A percentile compares a stretch with the other conserved stretches of the same genome.
Evolutionary conservation across 2,113 vertebrate species (phyloP).

Genomic region (Stegastes partitus): DNA sequence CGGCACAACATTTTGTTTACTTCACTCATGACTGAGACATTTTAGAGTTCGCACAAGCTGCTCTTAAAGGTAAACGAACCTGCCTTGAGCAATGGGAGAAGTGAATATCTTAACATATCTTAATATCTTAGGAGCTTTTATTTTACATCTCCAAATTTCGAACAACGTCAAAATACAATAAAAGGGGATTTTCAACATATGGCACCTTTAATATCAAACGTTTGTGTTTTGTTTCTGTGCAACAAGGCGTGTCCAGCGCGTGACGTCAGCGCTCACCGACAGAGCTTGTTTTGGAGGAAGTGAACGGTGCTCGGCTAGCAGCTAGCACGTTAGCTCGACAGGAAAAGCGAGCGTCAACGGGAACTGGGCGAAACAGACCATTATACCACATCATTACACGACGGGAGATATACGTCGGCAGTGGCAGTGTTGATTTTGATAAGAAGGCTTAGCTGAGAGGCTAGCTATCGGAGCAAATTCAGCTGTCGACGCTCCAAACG

Average conservation of each 20-base stretch:
- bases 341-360: slow-evolving; percentile 66
- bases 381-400: slow-evolving; percentile 15
- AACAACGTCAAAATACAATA: too few species aligned
- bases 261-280: slow-evolving; percentile 67
- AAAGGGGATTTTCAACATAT: too few species aligned
- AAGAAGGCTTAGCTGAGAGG: slow-evolving; percentile 10
- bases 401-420: slow-evolving; percentile 14
- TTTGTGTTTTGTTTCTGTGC: not conserved
- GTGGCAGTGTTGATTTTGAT: slow-evolving; percentile 33
- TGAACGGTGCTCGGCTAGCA: slow-evolving; percentile 59
- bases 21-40: too few species aligned
- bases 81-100: too few species aligned
- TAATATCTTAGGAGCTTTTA: too few species aligned
- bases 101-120: too few species aligned
- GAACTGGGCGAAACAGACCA: slow-evolving; percentile 32
- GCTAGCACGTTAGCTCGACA: slow-evolving; percentile 69
- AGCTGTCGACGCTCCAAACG: slow-evolving; percentile 43
- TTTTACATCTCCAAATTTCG: too few species aligned
- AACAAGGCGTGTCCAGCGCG: slow-evolving; percentile 65
- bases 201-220: too few species aligned
- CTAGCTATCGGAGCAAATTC: slow-evolving; percentile 3
- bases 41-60: too few species aligned
- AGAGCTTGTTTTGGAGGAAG: slow-evolving; percentile 84
- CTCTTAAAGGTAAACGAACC: too few species aligned
- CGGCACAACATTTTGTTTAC: too few species aligned